A percentile compares a stretch with the other conserved stretches of the same genome.
These are phyloP conservation scores for Apodemia hepburni DNA, from an alignment of 2,888 invertebrate genomes.

Conservation along the genomic window DNA sequence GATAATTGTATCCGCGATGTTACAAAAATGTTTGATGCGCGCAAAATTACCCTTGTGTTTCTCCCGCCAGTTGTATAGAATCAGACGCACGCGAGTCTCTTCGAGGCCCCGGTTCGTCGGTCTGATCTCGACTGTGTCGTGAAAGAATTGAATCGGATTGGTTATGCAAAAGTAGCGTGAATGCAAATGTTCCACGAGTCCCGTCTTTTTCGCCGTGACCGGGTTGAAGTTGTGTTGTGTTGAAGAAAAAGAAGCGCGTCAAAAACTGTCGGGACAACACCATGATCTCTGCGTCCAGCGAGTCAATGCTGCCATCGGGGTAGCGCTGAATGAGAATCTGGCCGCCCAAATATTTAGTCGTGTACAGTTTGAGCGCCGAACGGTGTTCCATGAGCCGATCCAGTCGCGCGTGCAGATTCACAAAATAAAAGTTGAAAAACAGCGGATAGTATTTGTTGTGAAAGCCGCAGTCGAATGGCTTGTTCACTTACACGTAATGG, in stretches of 20 bases:
- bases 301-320: slow-evolving; percentile 3
- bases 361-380: slow-evolving; percentile 13
- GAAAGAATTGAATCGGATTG: slow-evolving; percentile 17
- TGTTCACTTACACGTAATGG: slow-evolving; percentile 15
- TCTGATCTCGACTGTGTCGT: neutral
- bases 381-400: neutral
- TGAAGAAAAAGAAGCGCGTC: slow-evolving; percentile 16
- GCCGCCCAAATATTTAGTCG: neutral
- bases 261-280: slow-evolving; percentile 14
- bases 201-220: slow-evolving; percentile 12
- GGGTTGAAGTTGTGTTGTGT: neutral
- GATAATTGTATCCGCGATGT: slow-evolving; percentile 13
- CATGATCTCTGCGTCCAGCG: slow-evolving; percentile 12
- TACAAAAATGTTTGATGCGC: slow-evolving; percentile 12
- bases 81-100: slow-evolving; percentile 9
- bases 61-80: slow-evolving; percentile 10
- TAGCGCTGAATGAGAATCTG: neutral
- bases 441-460: slow-evolving; percentile 17
- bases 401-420: neutral
- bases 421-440: slow-evolving; percentile 15
- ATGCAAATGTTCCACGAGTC: slow-evolving; percentile 15
- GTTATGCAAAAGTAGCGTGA: slow-evolving; percentile 12
- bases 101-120: slow-evolving; percentile 10
- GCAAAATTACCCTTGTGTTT: slow-evolving; percentile 7
- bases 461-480: slow-evolving; percentile 10